These are phyloP conservation scores for Pollenia angustigena DNA, from an alignment of 2,888 invertebrate genomes.

Conservation along the genomic window DNA sequence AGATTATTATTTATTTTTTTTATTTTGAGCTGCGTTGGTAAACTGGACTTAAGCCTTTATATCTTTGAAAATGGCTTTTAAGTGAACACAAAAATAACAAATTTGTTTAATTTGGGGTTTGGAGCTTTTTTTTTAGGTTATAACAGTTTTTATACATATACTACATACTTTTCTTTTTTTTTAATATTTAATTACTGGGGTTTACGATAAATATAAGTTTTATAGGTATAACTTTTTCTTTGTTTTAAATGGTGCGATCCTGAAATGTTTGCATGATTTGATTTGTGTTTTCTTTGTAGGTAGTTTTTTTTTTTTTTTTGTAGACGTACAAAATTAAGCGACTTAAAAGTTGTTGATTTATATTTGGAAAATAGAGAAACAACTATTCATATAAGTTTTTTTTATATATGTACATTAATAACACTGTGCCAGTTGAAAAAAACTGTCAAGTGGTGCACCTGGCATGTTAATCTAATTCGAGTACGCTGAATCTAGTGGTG, in stretches of 20 bases:
- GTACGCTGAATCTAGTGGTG: too few relatives aligned
- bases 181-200: conserved; percentile 24
- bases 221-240: conserved; percentile 37
- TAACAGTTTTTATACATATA: conserved; percentile 29
- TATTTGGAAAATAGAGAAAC: too few relatives aligned
- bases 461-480: too few relatives aligned
- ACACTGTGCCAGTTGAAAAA: too few relatives aligned
- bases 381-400: too few relatives aligned
- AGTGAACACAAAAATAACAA: conserved; percentile 66
- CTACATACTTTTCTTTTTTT: conserved; percentile 7
- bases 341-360: conserved; percentile 6
- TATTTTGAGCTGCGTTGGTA: too few relatives aligned
- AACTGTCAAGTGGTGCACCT: too few relatives aligned
- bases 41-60: too few relatives aligned
- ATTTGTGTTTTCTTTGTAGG: conserved; percentile 49
- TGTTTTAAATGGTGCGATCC: conserved; percentile 61
- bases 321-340: conserved; percentile 14
- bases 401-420: too few relatives aligned
- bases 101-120: conserved; percentile 26
- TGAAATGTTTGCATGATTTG: conserved; percentile 62
- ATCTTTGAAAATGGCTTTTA: conserved; percentile 18
- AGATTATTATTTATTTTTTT: too few relatives aligned
- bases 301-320: conserved; percentile 11
- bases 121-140: conserved; percentile 11
- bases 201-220: conserved; percentile 48